Evolutionary conservation across 1,140 invertebrate species (phyloP).

Genomic region (Sipha flava): DNA sequence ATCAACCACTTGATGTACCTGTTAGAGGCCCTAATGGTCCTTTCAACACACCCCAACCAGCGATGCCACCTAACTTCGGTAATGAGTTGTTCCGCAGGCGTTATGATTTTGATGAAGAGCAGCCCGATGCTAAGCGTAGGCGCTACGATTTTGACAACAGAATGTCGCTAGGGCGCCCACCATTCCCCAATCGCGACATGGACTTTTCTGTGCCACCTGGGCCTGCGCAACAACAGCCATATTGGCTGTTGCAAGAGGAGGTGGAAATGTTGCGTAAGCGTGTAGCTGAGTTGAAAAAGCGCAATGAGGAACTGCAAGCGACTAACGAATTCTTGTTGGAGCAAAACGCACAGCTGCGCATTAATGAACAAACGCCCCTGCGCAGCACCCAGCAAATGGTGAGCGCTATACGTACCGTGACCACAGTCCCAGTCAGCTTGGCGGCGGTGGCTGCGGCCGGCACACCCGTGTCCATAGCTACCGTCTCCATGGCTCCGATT

Average conservation of each 20-base stretch:
- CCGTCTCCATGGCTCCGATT: slow-evolving; percentile 52
- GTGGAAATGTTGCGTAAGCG: slow-evolving; percentile 61
- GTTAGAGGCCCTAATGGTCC: slow-evolving; percentile 20
- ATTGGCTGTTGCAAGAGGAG: slow-evolving; percentile 47
- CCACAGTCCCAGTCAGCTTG: slow-evolving; percentile 56
- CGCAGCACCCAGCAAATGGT: slow-evolving; percentile 46
- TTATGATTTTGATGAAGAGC: slow-evolving; percentile 20
- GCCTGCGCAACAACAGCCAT: slow-evolving; percentile 20
- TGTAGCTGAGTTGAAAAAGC: slow-evolving; percentile 65
- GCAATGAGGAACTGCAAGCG: slow-evolving; percentile 54
- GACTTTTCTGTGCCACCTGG: slow-evolving; percentile 15
- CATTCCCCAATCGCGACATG: slow-evolving; percentile 27
- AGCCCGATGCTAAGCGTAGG: slow-evolving; percentile 19
- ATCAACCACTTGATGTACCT: slow-evolving; percentile 14
- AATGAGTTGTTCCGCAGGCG: slow-evolving; percentile 28
- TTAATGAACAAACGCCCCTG: slow-evolving; percentile 48
- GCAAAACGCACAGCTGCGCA: slow-evolving; percentile 67
- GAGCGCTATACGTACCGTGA: slow-evolving; percentile 53
- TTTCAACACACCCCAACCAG: slow-evolving; percentile 14
- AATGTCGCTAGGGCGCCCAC: slow-evolving; percentile 13
- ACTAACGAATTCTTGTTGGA: slow-evolving; percentile 73
- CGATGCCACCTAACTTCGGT: slow-evolving; percentile 28
- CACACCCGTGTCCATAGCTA: slow-evolving; percentile 50
- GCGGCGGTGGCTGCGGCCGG: slow-evolving; percentile 46
- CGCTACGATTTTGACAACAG: slow-evolving; percentile 23